These are phyloP conservation scores for Paramacrobiotus metropolitanus DNA, from an alignment of 1,140 invertebrate species.

Conservation along the genomic window DNA sequence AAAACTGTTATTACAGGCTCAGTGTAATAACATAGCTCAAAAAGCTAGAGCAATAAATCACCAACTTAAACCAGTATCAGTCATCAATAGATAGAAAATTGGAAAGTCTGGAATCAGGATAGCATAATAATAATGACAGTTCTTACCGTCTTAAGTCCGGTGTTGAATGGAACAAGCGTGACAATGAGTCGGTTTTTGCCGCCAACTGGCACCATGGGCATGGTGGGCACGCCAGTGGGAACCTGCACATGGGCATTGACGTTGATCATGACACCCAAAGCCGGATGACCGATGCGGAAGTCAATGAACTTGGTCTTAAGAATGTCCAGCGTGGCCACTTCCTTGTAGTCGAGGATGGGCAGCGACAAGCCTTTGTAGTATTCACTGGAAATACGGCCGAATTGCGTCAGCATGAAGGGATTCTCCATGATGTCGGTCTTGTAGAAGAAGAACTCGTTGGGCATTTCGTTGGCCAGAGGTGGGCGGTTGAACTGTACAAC, in stretches of 20 bases:
- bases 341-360: neutral
- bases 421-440: neutral
- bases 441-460: neutral
- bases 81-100: no score
- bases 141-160: neutral
- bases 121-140: no score
- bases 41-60: no score
- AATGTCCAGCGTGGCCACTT: neutral
- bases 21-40: no score
- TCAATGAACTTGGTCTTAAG: neutral
- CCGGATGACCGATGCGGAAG: neutral
- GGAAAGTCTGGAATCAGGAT: no score
- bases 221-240: neutral
- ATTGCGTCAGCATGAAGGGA: neutral
- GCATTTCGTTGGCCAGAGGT: neutral
- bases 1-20: no score
- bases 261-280: neutral
- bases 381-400: neutral
- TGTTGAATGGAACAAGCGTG: neutral
- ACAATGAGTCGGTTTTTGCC: neutral
- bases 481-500: neutral
- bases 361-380: neutral
- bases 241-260: neutral
- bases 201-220: neutral
- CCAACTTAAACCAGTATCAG: no score